Evolutionary conservation across 2,113 vertebrate genomes (phyloP).

Genomic region (Mixornis gularis): DNA sequence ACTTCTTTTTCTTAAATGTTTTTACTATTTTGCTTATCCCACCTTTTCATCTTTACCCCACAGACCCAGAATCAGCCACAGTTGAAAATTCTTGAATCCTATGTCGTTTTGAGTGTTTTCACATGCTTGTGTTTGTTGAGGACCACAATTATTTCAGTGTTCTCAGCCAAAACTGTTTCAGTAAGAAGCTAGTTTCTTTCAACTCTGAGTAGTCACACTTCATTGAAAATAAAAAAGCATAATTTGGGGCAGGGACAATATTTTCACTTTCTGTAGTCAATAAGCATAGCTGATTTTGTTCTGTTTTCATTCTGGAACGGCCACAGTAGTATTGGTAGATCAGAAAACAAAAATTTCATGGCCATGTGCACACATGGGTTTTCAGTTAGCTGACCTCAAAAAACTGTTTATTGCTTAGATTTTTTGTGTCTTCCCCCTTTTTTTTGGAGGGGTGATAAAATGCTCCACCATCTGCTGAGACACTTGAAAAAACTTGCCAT

Average conservation of each 20-base stretch:
- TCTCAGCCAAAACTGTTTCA: background rate
- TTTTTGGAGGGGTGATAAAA: background rate
- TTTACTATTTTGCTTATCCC: background rate
- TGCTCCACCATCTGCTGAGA: background rate
- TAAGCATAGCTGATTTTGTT: background rate
- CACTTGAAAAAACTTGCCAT: background rate
- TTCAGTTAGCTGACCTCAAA: background rate
- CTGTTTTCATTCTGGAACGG: background rate
- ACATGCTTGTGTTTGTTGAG: background rate
- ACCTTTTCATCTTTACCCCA: background rate
- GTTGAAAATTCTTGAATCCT: background rate
- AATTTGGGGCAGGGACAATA: background rate
- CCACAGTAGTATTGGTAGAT: background rate
- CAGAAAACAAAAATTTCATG: background rate
- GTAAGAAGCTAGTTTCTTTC: background rate
- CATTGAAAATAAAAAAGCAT: background rate
- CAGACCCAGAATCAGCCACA: background rate
- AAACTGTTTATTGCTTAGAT: background rate
- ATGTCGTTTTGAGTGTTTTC: background rate
- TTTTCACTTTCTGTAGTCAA: background rate
- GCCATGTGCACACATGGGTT: background rate
- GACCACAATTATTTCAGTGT: background rate
- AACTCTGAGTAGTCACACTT: background rate
- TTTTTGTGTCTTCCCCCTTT: background rate
- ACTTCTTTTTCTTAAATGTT: background rate